These are phyloP conservation scores for Nemotelus pantherinus DNA, from an alignment of 2,888 invertebrate species.

Conservation along the genomic window DNA sequence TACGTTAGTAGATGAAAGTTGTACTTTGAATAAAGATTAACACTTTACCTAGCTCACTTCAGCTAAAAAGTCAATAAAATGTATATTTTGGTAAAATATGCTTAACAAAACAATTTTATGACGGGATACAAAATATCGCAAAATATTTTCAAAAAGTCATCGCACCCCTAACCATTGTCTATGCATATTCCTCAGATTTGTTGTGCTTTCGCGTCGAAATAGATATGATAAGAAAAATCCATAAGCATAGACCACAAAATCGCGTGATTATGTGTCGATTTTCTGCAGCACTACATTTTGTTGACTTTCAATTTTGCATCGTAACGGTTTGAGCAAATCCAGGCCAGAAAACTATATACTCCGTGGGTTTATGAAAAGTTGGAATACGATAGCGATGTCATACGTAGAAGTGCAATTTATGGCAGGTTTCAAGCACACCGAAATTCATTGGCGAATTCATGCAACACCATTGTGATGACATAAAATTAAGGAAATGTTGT, in stretches of 20 bases:
- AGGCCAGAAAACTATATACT: neutral
- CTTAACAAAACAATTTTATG: too few species aligned
- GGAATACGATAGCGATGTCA: neutral
- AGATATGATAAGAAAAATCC: neutral
- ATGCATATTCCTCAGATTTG: neutral
- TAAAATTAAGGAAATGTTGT: neutral
- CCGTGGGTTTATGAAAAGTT: neutral
- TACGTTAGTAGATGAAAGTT: too few species aligned
- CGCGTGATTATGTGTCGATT: conserved; percentile 1
- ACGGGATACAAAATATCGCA: too few species aligned
- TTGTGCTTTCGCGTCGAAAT: neutral
- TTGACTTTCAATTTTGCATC: neutral
- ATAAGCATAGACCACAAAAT: neutral
- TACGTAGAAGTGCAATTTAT: neutral
- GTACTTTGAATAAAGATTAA: too few species aligned
- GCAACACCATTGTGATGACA: neutral
- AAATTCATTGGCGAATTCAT: neutral
- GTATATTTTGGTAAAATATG: too few species aligned
- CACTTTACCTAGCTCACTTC: too few species aligned
- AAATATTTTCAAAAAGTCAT: too few species aligned
- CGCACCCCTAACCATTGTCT: neutral
- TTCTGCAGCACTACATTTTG: neutral
- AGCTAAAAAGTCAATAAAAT: too few species aligned
- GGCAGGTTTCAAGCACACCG: neutral
- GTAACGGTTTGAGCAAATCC: neutral